Evolutionary conservation across 1,140 invertebrate species (phyloP), one percentile per base, ranked within the genome.

Genomic region (Drosophila obscura): DNA sequence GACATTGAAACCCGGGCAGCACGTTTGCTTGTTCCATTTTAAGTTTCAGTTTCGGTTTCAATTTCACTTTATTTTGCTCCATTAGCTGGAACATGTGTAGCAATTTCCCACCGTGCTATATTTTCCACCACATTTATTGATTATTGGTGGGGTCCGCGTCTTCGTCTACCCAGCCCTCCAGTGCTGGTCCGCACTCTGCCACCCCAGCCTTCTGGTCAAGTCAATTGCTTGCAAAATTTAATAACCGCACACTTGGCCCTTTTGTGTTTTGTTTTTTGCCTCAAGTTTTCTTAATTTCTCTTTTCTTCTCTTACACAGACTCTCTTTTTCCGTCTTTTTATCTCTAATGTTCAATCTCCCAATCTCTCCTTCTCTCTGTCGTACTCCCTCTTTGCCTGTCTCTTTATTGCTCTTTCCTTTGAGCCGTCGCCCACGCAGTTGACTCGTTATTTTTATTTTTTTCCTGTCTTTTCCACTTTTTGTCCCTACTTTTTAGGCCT

Each of bases 111-210:
- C 66, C 67, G 35, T 39, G 59, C 60, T 75, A 71, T 53, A 78
- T 76, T 88, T 87, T 80, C 76, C 76, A 79, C 71, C 79, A 77
- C 83, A 77, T 83, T 87, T 87, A 87, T 87, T 71, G 83, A 87
- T 87, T 87, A 83, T 87, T 73, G 83, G 73, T 19, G 8, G 55
- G 57, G 65, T 45, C 43, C 39, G 60, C 46, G 45, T 45, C 35
- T 35, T 41, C 19, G 50, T 28, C 51, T 52, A 39, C 19, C 8
- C 4, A 2, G 4, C 35, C 35, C 11, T 11, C 3, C 11, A 39
- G 11, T 4, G 35, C 35, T 39, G 11, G 45, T 53, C 58, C 49
- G 50, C 55, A 31, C 39, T 58, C 73, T 58, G 24, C 72, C 9
- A 1, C 11, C 26, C 15, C 1, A 19, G 11, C 26, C 44, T 67